Base-by-base conservation (phyloP, 2,888 invertebrate species). In the Odontocerum albicorne region DNA sequence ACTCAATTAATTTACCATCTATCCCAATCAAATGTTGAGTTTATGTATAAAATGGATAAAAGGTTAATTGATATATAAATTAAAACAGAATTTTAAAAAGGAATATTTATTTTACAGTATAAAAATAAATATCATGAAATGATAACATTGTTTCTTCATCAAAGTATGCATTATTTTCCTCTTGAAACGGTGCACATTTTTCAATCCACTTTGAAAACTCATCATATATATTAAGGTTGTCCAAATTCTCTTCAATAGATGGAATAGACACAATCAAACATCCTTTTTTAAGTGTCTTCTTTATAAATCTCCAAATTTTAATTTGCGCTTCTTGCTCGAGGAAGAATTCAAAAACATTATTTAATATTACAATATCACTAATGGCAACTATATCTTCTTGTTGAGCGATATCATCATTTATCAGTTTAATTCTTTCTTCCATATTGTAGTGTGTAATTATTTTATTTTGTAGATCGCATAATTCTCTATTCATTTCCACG, bases 301-400 rank as follows among this genome's bases (percentile, higher is more conserved):
- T 76, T 6, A 86, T 72, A 65, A 82, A 84, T 56, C 71, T 67
- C 86, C 86, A 87, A 61, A 84, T 77, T 62, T 77, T 67, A 57
- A 70, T 77, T 65, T 87, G 87, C 51, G 79, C 75, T 22, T 79
- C 75, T 49, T 70, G 66, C 35, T 81, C 70, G 55, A 84, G 71
- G 71, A 88, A 88, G 66, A 86, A 87, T 64, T 87, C 86, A 65
- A 87, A 80, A 2, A 84, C 81, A 70, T 87, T 88, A 63, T 88
- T 82, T 50, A 87, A 70, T 19, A 87, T 69, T 16, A 61, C 50
- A 46, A 88, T 72, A 68, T 88, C 79, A 10, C 84, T 82, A 52
- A 68, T 67, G 52, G 72, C 64, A 13, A 87, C 67, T 22, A 83
- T 65, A 55, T 84, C 80, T 57, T 72, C 67, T 55, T 75, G 74